Conservation (phyloP, 64 coral and sea anemone species). For the Montipora efflorescens region DNA sequence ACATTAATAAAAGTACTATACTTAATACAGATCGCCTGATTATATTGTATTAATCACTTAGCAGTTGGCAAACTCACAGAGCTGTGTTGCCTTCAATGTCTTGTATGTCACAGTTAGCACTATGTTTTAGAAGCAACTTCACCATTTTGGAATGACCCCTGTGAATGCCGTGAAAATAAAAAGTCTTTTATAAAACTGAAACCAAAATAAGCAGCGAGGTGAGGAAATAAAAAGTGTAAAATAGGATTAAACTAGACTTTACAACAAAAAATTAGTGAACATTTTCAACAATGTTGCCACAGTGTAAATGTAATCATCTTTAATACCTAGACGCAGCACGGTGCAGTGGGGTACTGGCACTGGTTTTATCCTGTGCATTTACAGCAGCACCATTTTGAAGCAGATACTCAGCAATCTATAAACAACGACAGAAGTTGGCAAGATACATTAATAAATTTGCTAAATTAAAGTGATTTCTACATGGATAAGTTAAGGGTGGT, state of each 20-base stretch:
- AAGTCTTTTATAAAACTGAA: background rate
- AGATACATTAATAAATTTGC: background rate
- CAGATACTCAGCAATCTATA: constrained; percentile 89
- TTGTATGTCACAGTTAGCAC: constrained; percentile 65
- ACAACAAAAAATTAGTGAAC: too few species aligned
- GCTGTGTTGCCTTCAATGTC: constrained; percentile 96
- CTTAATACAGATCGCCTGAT: too few species aligned
- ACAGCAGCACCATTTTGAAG: constrained; percentile 84
- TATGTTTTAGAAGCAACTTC: constrained; percentile 71
- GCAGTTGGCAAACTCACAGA: constrained; percentile 60
- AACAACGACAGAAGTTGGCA: background rate
- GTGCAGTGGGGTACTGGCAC: constrained; percentile 85
- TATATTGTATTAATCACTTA: background rate
- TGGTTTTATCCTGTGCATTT: constrained; percentile 80
- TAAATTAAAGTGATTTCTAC: too few species aligned
- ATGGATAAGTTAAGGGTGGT: too few species aligned
- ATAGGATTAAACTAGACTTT: too few species aligned
- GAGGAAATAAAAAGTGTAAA: background rate
- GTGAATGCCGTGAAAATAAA: background rate
- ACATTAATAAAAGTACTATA: too few species aligned
- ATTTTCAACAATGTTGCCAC: background rate
- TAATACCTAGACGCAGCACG: constrained; percentile 89
- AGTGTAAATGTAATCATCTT: background rate
- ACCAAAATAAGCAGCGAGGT: background rate
- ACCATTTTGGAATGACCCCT: constrained; percentile 95